Evolutionary conservation across 2,797 vertebrate species (phyloP), one percentile per base, ranked within the genome.

Genomic region (Muraenolepis orangiensis): DNA sequence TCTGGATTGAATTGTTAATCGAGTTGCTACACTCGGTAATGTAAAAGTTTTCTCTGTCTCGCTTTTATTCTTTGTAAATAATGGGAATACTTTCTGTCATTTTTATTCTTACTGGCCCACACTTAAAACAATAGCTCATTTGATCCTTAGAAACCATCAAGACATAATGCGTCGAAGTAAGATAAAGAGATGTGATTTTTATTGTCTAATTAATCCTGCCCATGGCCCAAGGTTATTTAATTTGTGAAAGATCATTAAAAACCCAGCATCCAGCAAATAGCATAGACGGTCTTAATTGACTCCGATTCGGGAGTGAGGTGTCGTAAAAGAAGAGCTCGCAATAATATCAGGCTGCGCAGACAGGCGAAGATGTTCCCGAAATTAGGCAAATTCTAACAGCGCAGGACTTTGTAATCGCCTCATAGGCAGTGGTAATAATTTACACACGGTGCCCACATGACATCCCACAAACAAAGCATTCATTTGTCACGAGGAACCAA

Each of bases 241-340:
- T 94, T 93, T 92, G 91, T 88, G 88, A 92, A 91, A 93, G 91
- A 91, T 91, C 90, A 93, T 93, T 93, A 92, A 91, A 92, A 92
- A 89, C 86, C 87, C 87, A 87, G 87, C 85, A 93, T 91, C 87
- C 86, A 70, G 89, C 89, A 93, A 91, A 93, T 90, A 92, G 92
- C 93, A 93, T 91, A 93, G 93, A 90, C 87, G 88, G 90, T 91
- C 90, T 92, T 93, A 92, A 93, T 94, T 93, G 93, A 88, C 86
- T 91, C 85, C 87, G 91, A 89, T 92, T 93, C 81, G 66, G 85
- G 82, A 89, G 81, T 87, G 84, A 85, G 76, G 79, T 74, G 85
- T 84, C 84, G 92, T 92, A 93, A 93, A 61, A 92, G 90, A 90
- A 83, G 75, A 81, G 80, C 80, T 85, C 86, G 90, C 86, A 85